Percentiles rank a stretch among this genome's conserved stretches.
phyloP scores from a whole-genome alignment of 35 echinoderm and acorn worm genomes.

The Anneissia japonica region DNA sequence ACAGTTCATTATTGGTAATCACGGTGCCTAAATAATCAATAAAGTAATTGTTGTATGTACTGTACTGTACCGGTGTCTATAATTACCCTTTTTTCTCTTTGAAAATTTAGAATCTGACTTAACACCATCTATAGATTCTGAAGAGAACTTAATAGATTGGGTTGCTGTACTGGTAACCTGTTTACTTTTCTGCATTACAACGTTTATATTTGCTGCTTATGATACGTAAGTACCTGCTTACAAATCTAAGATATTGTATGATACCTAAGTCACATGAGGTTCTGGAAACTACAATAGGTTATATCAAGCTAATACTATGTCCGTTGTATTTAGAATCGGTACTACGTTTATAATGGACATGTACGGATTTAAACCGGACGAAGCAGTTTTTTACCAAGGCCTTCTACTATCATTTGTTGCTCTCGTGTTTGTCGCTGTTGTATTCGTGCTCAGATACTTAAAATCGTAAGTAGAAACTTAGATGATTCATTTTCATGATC shows the following conservation, averaged over 20 bases:
- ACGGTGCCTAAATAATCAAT: too few species aligned
- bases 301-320: neutral
- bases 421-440: conserved; percentile 8
- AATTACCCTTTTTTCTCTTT: too few species aligned
- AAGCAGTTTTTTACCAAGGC: conserved; percentile 19
- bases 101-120: too few species aligned
- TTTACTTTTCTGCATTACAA: conserved; percentile 25
- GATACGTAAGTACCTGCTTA: conserved; percentile 10
- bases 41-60: too few species aligned
- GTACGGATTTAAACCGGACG: conserved; percentile 13
- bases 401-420: conserved; percentile 15
- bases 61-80: too few species aligned
- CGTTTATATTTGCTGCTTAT: conserved; percentile 19
- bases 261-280: too few species aligned
- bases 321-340: neutral
- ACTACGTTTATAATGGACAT: conserved; percentile 27
- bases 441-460: conserved; percentile 1
- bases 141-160: neutral
- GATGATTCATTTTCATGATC: neutral
- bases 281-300: neutral
- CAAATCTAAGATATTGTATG: neutral
- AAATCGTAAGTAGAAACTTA: conserved; percentile 1
- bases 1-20: too few species aligned
- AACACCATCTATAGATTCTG: too few species aligned
- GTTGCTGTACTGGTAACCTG: conserved; percentile 11